Conservation (phyloP, 2,888 invertebrate genomes). For the Aromia moschata region DNA sequence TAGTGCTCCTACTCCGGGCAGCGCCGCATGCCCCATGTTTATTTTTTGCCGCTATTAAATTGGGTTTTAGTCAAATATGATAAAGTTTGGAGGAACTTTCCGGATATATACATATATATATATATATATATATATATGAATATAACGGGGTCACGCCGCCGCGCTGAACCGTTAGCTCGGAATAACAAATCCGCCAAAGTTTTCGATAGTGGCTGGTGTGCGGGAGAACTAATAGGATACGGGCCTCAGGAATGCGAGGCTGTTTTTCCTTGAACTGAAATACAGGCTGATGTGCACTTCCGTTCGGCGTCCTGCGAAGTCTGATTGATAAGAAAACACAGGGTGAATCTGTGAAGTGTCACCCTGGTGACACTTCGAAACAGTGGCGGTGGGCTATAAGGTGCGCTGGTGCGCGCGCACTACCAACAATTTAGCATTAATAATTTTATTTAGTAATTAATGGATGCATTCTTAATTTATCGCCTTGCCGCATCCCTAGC, state of each 20-base stretch:
- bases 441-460: too few species aligned
- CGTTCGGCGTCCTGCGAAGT: too few species aligned
- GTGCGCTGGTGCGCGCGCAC: too few species aligned
- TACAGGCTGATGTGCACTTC: slow-evolving; percentile 24
- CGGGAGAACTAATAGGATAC: slow-evolving; percentile 36
- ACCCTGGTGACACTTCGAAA: too few species aligned
- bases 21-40: slow-evolving; percentile 19
- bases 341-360: too few species aligned
- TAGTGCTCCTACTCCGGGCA: slow-evolving; percentile 19
- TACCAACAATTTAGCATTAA: too few species aligned
- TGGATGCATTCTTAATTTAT: too few species aligned
- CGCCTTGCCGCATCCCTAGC: too few species aligned
- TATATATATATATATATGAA: too few species aligned
- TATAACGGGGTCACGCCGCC: slow-evolving; percentile 40
- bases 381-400: too few species aligned
- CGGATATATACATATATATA: too few species aligned
- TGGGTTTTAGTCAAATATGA: slow-evolving; percentile 29
- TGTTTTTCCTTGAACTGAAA: slow-evolving; percentile 30
- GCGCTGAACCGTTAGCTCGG: slow-evolving; percentile 38
- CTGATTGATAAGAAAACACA: too few species aligned
- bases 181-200: slow-evolving; percentile 45
- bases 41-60: slow-evolving; percentile 30
- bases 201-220: slow-evolving; percentile 23
- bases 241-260: slow-evolving; percentile 29
- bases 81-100: slow-evolving; percentile 32